Percentiles rank a stretch among this genome's conserved stretches.
Evolutionary conservation across 2,888 invertebrate species (phyloP).

Genomic region (Lochmaea capreae): DNA sequence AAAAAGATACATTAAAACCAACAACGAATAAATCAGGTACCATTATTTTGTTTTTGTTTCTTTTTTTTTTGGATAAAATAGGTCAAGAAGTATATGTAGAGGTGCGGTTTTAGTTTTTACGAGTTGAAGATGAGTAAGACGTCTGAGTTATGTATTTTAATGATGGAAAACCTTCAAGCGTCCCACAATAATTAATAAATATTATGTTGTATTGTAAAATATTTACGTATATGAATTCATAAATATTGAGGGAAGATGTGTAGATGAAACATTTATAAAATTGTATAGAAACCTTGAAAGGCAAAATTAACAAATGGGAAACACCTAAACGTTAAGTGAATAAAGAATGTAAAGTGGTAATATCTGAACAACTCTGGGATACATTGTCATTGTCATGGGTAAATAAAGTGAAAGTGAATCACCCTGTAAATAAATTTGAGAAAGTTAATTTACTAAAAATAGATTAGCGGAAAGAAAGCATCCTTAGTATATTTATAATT

Average conservation of each 20-base stretch:
- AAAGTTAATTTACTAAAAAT: neutral
- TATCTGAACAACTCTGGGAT: no score
- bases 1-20: neutral
- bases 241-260: no score
- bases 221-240: no score
- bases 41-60: neutral
- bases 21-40: neutral
- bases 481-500: neutral
- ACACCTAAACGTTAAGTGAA: neutral
- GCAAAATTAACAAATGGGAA: neutral
- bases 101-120: conserved; percentile 13
- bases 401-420: no score
- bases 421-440: neutral
- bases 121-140: conserved; percentile 8
- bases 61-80: neutral
- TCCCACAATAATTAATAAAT: neutral
- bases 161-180: conserved; percentile 6
- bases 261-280: no score
- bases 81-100: conserved; percentile 9
- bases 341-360: neutral
- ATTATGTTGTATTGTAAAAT: no score
- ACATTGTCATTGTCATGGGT: no score
- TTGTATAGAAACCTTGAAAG: no score
- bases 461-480: neutral
- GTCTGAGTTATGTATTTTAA: neutral